These are phyloP conservation scores for Melanostoma mellinum DNA, from an alignment of 2,888 invertebrate genomes.

Conservation along the genomic window DNA sequence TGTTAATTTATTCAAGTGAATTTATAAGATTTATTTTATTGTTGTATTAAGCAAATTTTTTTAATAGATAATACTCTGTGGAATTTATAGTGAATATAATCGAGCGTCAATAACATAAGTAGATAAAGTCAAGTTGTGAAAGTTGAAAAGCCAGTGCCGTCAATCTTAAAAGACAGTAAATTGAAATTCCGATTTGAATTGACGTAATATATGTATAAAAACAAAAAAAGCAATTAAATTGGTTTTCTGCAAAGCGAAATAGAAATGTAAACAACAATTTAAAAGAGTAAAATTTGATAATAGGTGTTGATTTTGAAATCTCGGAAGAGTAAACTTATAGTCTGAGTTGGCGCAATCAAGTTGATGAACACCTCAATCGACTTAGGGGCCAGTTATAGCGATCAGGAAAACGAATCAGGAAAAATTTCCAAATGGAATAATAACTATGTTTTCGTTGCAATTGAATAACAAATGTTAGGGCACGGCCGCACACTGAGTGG, in stretches of 20 bases:
- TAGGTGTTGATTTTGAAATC: constrained; percentile 7
- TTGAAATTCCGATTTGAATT: constrained; percentile 51
- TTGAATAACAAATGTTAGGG: too few relatives aligned
- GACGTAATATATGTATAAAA: constrained; percentile 43
- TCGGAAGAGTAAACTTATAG: too few relatives aligned
- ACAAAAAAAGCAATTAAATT: background rate
- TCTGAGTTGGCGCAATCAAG: too few relatives aligned
- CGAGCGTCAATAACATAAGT: constrained; percentile 18
- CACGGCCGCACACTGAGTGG: too few relatives aligned
- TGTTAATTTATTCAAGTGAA: constrained; percentile 32
- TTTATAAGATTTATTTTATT: constrained; percentile 42
- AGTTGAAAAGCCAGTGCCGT: constrained; percentile 39
- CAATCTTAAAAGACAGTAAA: constrained; percentile 9
- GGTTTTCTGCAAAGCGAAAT: constrained; percentile 14
- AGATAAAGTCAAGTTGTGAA: constrained; percentile 37
- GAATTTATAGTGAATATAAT: constrained; percentile 37
- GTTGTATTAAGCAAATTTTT: constrained; percentile 47
- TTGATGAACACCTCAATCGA: too few relatives aligned
- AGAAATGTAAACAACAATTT: constrained; percentile 41
- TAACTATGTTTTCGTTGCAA: too few relatives aligned
- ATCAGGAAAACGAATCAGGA: too few relatives aligned
- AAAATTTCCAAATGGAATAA: too few relatives aligned
- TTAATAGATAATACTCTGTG: constrained; percentile 19
- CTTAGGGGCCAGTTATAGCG: too few relatives aligned
- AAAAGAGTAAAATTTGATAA: constrained; percentile 2